These are phyloP conservation scores for Apoderus coryli DNA, from an alignment of 2,888 invertebrate species.

Conservation along the genomic window DNA sequence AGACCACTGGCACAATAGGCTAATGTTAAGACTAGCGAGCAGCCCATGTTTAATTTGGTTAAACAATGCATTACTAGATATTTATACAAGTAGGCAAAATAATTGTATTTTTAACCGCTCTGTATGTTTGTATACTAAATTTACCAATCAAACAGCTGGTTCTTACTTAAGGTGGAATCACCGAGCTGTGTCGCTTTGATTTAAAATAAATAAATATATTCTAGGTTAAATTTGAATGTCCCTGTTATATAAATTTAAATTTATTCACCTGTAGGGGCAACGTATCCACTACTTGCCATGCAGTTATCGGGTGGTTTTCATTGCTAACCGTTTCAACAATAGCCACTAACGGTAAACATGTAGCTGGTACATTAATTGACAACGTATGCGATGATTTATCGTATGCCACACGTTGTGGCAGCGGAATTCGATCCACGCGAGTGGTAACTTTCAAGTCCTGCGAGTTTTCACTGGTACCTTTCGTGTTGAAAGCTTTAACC, in stretches of 20 bases:
- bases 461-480: conserved; percentile 76
- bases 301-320: conserved; percentile 39
- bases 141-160: too few species aligned
- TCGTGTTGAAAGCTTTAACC: conserved; percentile 77
- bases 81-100: too few species aligned
- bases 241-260: conserved; percentile 1
- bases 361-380: conserved; percentile 65
- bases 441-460: conserved; percentile 71
- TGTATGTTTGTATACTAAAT: too few species aligned
- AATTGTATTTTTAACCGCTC: too few species aligned
- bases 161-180: too few species aligned
- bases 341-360: conserved; percentile 63
- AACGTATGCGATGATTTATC: conserved; percentile 64
- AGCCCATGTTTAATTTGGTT: too few species aligned
- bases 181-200: too few species aligned
- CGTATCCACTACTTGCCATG: conserved; percentile 60
- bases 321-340: conserved; percentile 56
- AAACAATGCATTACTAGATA: too few species aligned
- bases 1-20: too few species aligned
- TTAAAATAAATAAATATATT: too few species aligned
- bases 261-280: conserved; percentile 49
- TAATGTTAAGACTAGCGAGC: too few species aligned
- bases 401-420: conserved; percentile 67
- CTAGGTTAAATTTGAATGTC: not conserved
- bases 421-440: conserved; percentile 69